Conservation (phyloP, 1,140 invertebrate genomes). For the Trachymyrmex septentrionalis region DNA sequence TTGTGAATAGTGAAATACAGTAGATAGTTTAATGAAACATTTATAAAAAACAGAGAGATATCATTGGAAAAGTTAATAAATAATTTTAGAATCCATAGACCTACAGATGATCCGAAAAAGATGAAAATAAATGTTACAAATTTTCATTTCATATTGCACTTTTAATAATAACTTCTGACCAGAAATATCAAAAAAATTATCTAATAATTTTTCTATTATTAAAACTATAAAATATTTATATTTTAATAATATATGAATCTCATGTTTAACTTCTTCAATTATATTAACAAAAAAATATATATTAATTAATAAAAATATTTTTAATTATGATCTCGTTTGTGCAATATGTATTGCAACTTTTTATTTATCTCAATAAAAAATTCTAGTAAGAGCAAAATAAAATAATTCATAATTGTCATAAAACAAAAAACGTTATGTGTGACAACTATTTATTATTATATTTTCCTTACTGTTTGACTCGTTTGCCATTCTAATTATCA, state of each 20-base stretch:
- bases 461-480: neutral
- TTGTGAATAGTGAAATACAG: neutral
- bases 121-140: neutral
- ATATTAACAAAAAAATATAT: neutral
- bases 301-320: neutral
- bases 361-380: neutral
- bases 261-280: neutral
- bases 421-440: neutral
- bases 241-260: neutral
- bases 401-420: neutral
- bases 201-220: neutral
- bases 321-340: neutral
- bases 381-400: neutral
- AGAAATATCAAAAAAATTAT: neutral
- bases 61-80: neutral
- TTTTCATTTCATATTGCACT: neutral
- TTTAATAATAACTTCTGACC: neutral
- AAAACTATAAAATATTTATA: neutral
- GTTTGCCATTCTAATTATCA: neutral
- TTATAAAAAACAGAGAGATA: neutral
- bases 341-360: neutral
- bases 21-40: constrained; percentile 4
- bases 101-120: neutral
- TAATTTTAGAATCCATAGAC: neutral
- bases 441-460: neutral